Evolutionary conservation across 2,888 invertebrate genomes (phyloP), one percentile per base, ranked within the genome.

Genomic region (Polyommatus icarus): DNA sequence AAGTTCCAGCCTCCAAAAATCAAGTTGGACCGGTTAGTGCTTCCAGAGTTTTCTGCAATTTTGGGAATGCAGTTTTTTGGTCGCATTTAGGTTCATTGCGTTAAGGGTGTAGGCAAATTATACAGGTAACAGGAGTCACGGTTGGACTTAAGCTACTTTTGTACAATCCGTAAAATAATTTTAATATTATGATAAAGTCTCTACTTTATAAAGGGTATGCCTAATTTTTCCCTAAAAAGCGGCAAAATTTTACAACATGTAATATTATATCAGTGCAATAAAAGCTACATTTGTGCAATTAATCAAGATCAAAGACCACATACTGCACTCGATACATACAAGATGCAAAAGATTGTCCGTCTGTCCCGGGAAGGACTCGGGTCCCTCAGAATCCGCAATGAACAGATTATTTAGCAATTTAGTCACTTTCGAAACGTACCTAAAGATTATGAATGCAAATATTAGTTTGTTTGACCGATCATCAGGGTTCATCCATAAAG

Each of bases 11-110:
- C 61, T 61, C 61, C 61, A 24, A 10, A 61, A 24, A 24, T 12
- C 61, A 24, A 61, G 59, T 59, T 59, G 6, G 61, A 61, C 61
- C 61, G 24, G 61, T 61, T 61, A 24, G 12, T 61, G 61, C n/a
- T n/a, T 61, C 3, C 61, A 61, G 12, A 24, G 5, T 61, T 29
- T 61, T 12, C 61, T 29, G 24, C 12, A 29, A 61, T 5, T 61
- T 29, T 24, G 46, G 46, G 46, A 46, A 10, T 46, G 46, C 46
- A 46, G 46, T 46, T 40, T 40, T 40, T 8, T 10, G 40, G 3
- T 46, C 46, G 10, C 46, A 46, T 46, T 46, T 10, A 46, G 46
- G 46, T 46, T 46, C 46, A 46, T 46, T 46, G 46, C 46, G 3
- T 46, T 10, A 40, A 40, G 10, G 46, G 7, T 46, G 46, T 46